Evolutionary conservation across 1,140 invertebrate genomes (phyloP), one percentile per base, ranked within the genome.

Genomic region (Drosophila fuyamai): DNA sequence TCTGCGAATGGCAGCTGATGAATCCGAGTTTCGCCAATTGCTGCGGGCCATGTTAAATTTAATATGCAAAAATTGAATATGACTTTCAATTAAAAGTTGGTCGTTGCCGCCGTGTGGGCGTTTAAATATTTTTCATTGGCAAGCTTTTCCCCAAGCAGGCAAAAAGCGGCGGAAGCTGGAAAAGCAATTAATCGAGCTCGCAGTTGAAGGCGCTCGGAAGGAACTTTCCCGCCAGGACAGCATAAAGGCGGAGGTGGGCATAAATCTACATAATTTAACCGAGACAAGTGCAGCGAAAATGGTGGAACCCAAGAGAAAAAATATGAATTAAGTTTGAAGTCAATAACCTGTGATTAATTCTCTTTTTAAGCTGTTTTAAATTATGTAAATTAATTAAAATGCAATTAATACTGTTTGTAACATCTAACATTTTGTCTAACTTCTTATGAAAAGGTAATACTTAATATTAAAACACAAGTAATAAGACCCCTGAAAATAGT

Each of bases 11-110:
- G 23, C 43, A 53, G 50, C 54, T 60, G 58, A 48, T 61, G 56
- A 48, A 36, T 23, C 38, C 41, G 60, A 36, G 27, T 57, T 29
- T 35, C 10, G 61, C 55, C 48, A 61, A 79, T 12, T 57, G 68
- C 65, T 60, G 63, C 57, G 47, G 74, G 61, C 55, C 56, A n/a
- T 41, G 43, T 65, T 79, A 78, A 77, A 80, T 83, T 77, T 71
- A 80, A 78, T 84, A 89, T 88, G 73, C 78, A 79, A 81, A 89
- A 89, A 89, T 89, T 84, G 77, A 89, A 89, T 89, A 89, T 75
- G 77, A 78, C 63, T 89, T 89, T 89, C 81, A 89, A 89, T 89
- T 89, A 89, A 89, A 89, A 84, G 65, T 78, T 79, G 76, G 54
- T 43, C 75, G 32, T 38, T 18, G 60, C 71, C 32, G 62, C 47